These are phyloP conservation scores for Lamellibrachia satsuma DNA, from an alignment of 2,888 invertebrate species.

Conservation along the genomic window DNA sequence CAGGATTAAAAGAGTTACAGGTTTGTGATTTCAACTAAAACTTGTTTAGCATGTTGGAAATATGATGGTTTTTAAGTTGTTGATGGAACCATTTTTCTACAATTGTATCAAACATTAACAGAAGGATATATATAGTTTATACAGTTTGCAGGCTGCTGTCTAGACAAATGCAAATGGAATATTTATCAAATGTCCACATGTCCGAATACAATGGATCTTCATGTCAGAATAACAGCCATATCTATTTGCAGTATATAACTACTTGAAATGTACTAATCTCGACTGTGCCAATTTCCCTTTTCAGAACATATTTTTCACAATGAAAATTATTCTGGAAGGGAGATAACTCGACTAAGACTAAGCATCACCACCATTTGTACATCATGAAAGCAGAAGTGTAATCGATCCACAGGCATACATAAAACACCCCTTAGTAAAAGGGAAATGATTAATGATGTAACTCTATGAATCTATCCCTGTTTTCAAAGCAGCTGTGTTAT, in stretches of 20 bases:
- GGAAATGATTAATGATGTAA: neutral
- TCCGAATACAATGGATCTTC: neutral
- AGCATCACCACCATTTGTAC: neutral
- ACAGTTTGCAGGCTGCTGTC: too few relatives aligned
- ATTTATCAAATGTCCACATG: neutral
- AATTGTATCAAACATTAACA: too few relatives aligned
- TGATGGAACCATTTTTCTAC: too few relatives aligned
- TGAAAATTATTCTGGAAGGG: neutral
- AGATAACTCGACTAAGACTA: neutral
- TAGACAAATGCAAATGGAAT: neutral
- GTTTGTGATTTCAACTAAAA: too few relatives aligned
- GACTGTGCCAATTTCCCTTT: neutral
- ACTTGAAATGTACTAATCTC: neutral
- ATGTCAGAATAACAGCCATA: neutral
- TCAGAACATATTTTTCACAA: neutral
- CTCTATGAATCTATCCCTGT: neutral
- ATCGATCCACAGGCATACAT: neutral
- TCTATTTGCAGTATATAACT: neutral
- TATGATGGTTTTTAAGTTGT: too few relatives aligned
- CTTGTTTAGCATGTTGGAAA: too few relatives aligned
- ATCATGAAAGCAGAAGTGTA: neutral
- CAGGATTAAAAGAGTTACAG: too few relatives aligned
- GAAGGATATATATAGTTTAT: too few relatives aligned
- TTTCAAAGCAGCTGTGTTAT: neutral
- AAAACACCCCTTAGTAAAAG: too few relatives aligned